Conservation (phyloP, 2,113 vertebrate species). For the Lampris megalopsis region DNA sequence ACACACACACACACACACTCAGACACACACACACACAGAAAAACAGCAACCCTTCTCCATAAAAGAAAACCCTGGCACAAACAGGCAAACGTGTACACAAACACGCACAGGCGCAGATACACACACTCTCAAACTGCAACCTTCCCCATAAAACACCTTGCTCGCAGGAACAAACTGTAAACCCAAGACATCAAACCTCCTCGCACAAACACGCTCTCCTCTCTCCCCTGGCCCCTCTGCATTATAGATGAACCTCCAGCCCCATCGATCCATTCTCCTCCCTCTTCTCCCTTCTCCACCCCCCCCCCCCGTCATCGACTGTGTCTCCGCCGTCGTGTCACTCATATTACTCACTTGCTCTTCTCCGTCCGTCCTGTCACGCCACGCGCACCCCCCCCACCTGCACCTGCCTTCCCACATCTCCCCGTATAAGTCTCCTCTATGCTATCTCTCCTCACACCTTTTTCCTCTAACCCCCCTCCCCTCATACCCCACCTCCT, state of each 20-base stretch:
- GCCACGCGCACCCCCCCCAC: not conserved
- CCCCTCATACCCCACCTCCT: slow-evolving; percentile 13
- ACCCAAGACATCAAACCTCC: not conserved
- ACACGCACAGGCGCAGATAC: slow-evolving; percentile 13
- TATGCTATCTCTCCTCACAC: not conserved
- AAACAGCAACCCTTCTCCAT: slow-evolving; percentile 30
- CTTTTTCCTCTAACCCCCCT: slow-evolving; percentile 62
- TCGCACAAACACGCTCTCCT: slow-evolving; percentile 45
- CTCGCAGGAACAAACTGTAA: not conserved
- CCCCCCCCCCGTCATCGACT: slow-evolving; percentile 36
- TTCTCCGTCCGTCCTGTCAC: slow-evolving; percentile 46
- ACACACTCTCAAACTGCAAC: slow-evolving; percentile 28
- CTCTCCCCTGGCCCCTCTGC: slow-evolving; percentile 63
- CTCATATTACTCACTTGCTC: slow-evolving; percentile 37
- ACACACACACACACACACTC: slow-evolving; percentile 13
- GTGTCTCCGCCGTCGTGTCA: slow-evolving; percentile 51
- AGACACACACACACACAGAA: slow-evolving; percentile 11
- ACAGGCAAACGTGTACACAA: slow-evolving; percentile 19
- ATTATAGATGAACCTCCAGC: slow-evolving; percentile 79
- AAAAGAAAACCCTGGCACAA: slow-evolving; percentile 4
- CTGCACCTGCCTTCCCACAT: not conserved
- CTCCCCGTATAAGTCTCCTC: slow-evolving; percentile 14
- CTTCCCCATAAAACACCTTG: slow-evolving; percentile 38
- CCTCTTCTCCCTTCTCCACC: slow-evolving; percentile 3
- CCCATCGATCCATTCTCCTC: slow-evolving; percentile 62